Evolutionary conservation across 1,140 invertebrate species (phyloP).

Genomic region (Megalopta genalis): DNA sequence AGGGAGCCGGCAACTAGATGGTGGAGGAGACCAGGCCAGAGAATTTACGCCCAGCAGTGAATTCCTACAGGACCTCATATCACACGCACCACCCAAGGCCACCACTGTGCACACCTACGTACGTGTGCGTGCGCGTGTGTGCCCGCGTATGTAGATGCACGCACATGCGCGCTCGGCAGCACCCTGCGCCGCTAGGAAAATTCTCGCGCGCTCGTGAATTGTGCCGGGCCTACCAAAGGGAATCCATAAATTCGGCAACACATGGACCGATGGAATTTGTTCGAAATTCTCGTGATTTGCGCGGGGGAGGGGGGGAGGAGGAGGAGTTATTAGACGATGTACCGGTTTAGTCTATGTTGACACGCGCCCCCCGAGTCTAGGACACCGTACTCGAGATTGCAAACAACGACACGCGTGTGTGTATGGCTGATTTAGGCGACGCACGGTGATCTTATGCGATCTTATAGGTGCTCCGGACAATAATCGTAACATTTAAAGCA

Average conservation of each 20-base stretch:
- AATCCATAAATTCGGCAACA: conserved; percentile 37
- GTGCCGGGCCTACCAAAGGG: conserved; percentile 11
- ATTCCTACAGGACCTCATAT: conserved; percentile 75
- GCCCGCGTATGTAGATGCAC: neutral
- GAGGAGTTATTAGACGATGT: conserved; percentile 25
- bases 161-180: conserved; percentile 12
- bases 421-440: neutral
- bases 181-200: conserved; percentile 3
- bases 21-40: conserved; percentile 30
- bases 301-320: too few relatives aligned
- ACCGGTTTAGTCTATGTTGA: neutral
- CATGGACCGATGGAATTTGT: conserved; percentile 27
- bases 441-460: too few relatives aligned
- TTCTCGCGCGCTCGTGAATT: conserved; percentile 24
- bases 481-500: too few relatives aligned
- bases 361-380: neutral
- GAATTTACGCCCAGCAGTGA: conserved; percentile 75
- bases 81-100: conserved; percentile 37
- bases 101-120: too few relatives aligned
- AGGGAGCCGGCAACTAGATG: conserved; percentile 63
- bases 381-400: neutral
- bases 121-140: neutral
- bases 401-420: neutral
- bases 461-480: too few relatives aligned
- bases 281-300: conserved; percentile 23